Evolutionary conservation across 2,888 invertebrate species (phyloP).

Genomic region (Polyommatus icarus): DNA sequence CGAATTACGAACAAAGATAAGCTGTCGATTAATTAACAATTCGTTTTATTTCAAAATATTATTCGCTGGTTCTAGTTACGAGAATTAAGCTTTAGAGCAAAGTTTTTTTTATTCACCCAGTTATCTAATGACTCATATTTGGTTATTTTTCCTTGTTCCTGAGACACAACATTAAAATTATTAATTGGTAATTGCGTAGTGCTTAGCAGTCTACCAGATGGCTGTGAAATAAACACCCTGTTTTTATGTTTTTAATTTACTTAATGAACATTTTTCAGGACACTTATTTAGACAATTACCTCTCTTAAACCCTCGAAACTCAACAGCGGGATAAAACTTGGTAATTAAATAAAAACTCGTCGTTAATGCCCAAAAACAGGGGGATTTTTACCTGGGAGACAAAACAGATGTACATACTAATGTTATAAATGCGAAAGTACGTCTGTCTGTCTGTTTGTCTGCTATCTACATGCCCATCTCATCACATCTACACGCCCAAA

Average conservation of each 20-base stretch:
- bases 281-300: not conserved
- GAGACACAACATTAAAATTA: not conserved
- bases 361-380: not conserved
- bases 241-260: conserved; percentile 4
- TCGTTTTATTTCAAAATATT: too few relatives aligned
- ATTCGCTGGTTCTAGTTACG: too few relatives aligned
- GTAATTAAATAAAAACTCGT: not conserved
- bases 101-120: too few relatives aligned
- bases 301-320: not conserved
- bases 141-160: not conserved
- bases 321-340: not conserved
- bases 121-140: not conserved
- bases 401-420: not conserved
- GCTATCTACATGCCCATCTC: too few relatives aligned
- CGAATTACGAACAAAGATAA: too few relatives aligned
- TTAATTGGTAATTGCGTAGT: too few relatives aligned
- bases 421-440: too few relatives aligned
- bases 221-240: not conserved
- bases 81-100: too few relatives aligned
- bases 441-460: too few relatives aligned
- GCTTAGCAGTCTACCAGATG: not conserved
- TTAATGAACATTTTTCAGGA: not conserved
- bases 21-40: too few relatives aligned
- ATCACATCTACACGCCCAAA: too few relatives aligned
- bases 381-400: not conserved